Percentiles rank a stretch among this genome's conserved stretches.
These are phyloP conservation scores for Leptobrachium leishanense DNA, from an alignment of 2,113 vertebrate species.

Conservation along the genomic window DNA sequence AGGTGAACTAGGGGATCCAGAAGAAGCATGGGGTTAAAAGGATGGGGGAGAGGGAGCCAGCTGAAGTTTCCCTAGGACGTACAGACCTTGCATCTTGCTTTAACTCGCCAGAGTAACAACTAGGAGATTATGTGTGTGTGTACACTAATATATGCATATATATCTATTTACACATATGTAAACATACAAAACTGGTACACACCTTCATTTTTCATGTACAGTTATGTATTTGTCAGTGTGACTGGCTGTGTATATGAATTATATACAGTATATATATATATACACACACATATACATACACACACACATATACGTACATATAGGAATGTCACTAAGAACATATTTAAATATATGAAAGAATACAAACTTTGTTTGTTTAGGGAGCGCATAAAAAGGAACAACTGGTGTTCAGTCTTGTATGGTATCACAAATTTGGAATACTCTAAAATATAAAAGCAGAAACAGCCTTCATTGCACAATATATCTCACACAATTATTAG, in stretches of 20 bases:
- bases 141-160: slow-evolving; percentile 22
- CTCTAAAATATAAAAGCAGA: too few species aligned
- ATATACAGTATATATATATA: too few species aligned
- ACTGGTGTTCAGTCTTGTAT: too few species aligned
- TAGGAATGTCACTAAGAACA: background rate
- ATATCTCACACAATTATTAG: too few species aligned
- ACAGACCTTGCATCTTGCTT: slow-evolving; percentile 14
- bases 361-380: too few species aligned
- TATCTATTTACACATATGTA: background rate
- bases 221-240: background rate
- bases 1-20: background rate
- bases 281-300: too few species aligned
- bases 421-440: too few species aligned
- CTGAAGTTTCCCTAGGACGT: slow-evolving; percentile 19
- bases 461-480: too few species aligned
- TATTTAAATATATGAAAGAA: background rate
- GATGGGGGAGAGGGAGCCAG: background rate
- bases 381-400: too few species aligned
- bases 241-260: background rate
- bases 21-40: slow-evolving; percentile 2
- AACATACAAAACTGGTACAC: slow-evolving; percentile 7
- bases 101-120: background rate
- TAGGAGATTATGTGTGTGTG: slow-evolving; percentile 5
- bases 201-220: background rate
- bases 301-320: too few species aligned